These are phyloP conservation scores for Lysandra coridon DNA, from an alignment of 2,888 invertebrate genomes.

Conservation along the genomic window DNA sequence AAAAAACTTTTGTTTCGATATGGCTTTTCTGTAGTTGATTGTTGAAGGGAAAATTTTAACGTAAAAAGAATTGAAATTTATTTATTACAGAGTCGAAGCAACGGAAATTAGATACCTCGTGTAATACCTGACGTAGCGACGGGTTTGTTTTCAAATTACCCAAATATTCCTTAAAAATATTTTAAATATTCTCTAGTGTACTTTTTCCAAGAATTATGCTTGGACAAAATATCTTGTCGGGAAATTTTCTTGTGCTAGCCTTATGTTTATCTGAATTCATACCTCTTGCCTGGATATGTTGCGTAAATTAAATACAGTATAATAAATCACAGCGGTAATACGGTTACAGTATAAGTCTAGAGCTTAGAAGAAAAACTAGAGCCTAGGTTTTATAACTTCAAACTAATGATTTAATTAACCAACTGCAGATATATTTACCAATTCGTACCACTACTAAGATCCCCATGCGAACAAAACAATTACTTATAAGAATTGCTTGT, in stretches of 20 bases:
- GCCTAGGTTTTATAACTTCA: too few relatives aligned
- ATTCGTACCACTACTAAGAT: not conserved
- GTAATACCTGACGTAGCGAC: not conserved
- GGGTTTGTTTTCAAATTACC: not conserved
- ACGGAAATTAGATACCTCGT: not conserved
- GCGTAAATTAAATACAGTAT: too few relatives aligned
- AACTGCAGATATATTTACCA: not conserved
- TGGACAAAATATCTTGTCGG: not conserved
- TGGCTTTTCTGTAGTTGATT: slow-evolving; percentile 3
- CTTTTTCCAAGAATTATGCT: not conserved
- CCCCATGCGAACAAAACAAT: not conserved
- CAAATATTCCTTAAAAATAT: not conserved
- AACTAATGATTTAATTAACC: not conserved
- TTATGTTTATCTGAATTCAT: too few relatives aligned
- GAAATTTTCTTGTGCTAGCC: too few relatives aligned
- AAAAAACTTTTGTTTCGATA: not conserved
- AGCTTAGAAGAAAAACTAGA: too few relatives aligned
- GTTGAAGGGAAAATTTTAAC: slow-evolving; percentile 6
- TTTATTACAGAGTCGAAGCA: not conserved
- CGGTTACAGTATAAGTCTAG: too few relatives aligned
- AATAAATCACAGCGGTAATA: too few relatives aligned
- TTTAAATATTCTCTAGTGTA: not conserved
- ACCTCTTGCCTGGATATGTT: too few relatives aligned
- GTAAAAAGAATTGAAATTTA: not conserved
- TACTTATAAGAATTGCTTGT: slow-evolving; percentile 40